Percentiles rank a stretch among this genome's conserved stretches.
These are phyloP conservation scores for Chrysemys picta DNA, from an alignment of 2,113 vertebrate genomes.

Conservation along the genomic window DNA sequence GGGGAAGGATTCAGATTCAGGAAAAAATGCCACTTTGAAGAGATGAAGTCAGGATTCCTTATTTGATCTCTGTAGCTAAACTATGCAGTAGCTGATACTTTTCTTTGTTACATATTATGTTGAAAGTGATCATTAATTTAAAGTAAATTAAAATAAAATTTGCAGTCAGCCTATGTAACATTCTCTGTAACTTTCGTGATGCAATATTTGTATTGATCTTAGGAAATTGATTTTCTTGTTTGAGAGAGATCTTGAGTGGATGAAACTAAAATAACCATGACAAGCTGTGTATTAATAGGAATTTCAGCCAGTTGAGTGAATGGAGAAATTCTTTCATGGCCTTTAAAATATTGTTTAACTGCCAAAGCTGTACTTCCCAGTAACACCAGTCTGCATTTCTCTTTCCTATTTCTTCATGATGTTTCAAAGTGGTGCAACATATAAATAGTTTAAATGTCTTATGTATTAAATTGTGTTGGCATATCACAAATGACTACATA, in stretches of 20 bases:
- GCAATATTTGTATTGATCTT: not conserved
- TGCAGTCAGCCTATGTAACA: not conserved
- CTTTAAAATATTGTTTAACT: conserved; percentile 36
- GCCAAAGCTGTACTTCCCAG: not conserved
- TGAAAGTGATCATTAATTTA: too few species aligned
- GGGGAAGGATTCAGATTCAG: not conserved
- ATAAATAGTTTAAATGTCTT: not conserved
- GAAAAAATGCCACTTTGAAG: not conserved
- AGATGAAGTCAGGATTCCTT: not conserved
- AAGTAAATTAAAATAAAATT: not conserved
- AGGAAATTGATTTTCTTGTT: not conserved
- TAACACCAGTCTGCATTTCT: not conserved
- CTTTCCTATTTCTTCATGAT: not conserved
- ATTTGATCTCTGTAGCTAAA: not conserved
- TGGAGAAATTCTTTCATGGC: not conserved
- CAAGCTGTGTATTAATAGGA: not conserved
- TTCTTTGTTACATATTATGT: not conserved
- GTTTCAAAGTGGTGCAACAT: not conserved
- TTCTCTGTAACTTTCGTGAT: not conserved
- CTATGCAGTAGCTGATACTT: not conserved
- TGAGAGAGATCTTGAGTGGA: accelerated
- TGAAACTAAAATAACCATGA: not conserved
- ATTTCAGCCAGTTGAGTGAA: not conserved
- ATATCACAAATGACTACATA: not conserved
- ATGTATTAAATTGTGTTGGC: not conserved